A percentile compares a stretch with the other conserved stretches of the same genome.
Evolutionary conservation across 2,888 invertebrate species (phyloP).

Genomic region (Leucozona laternaria): DNA sequence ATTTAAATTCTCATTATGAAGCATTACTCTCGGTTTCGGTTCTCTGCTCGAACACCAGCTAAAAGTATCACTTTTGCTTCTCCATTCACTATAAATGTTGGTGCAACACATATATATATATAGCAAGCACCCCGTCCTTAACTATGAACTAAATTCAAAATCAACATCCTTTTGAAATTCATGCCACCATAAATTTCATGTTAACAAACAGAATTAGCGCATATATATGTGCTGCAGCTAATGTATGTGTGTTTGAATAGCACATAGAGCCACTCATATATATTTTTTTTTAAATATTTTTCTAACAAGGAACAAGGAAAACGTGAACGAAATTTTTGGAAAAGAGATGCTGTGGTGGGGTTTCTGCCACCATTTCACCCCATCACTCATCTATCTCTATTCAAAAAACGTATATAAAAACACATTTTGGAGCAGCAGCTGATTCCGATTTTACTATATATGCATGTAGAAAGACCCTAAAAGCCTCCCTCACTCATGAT

Average conservation of each 20-base stretch:
- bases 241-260: constrained; percentile 16
- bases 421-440: constrained; percentile 36
- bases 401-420: neutral
- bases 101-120: neutral
- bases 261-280: constrained; percentile 18
- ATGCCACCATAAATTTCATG: constrained; percentile 69
- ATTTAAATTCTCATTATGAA: constrained; percentile 27
- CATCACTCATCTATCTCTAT: neutral
- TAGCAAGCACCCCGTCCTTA: constrained; percentile 31
- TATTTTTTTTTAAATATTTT: constrained; percentile 53
- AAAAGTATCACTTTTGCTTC: constrained; percentile 32
- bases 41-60: constrained; percentile 17
- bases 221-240: neutral
- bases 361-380: neutral
- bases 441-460: constrained; percentile 5
- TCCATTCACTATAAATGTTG: neutral
- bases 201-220: constrained; percentile 66
- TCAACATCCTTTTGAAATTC: constrained; percentile 72
- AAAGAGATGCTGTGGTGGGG: constrained; percentile 7
- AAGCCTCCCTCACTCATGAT: constrained; percentile 40
- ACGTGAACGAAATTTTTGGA: constrained; percentile 38
- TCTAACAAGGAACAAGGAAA: constrained; percentile 41
- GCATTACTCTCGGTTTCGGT: constrained; percentile 1
- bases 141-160: constrained; percentile 71
- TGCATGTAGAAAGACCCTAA: constrained; percentile 16